These are phyloP conservation scores for Zaprionus nigranus DNA, from an alignment of 1,140 invertebrate species.

Conservation along the genomic window DNA sequence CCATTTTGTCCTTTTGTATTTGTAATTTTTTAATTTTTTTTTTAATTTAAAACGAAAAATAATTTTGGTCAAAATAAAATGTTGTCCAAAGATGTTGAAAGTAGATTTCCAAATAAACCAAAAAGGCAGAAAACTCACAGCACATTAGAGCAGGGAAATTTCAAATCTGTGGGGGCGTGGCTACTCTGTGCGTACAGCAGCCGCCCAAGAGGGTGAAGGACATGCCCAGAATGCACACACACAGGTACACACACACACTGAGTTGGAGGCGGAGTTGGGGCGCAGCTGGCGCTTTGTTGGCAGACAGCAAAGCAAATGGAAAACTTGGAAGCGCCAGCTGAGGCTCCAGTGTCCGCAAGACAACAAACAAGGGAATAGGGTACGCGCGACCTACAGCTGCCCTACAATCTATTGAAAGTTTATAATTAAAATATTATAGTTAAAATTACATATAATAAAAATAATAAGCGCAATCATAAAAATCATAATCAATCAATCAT, in stretches of 20 bases:
- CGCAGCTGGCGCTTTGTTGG: slow-evolving; percentile 57
- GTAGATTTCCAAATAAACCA: not conserved
- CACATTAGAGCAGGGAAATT: not conserved
- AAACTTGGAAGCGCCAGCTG: slow-evolving; percentile 59
- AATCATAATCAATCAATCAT: too few species aligned
- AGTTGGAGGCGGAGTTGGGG: slow-evolving; percentile 33
- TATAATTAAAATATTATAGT: too few species aligned
- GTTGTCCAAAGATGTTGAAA: not conserved
- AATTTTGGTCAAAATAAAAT: not conserved
- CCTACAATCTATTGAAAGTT: not conserved
- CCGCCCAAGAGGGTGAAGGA: not conserved
- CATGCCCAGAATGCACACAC: not conserved
- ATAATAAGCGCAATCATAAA: too few species aligned
- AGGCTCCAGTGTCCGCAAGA: slow-evolving; percentile 31
- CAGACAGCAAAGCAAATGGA: slow-evolving; percentile 66
- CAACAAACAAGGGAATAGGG: slow-evolving; percentile 11
- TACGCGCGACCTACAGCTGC: not conserved
- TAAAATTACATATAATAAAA: too few species aligned
- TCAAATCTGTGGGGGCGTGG: not conserved
- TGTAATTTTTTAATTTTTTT: slow-evolving; percentile 29
- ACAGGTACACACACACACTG: not conserved
- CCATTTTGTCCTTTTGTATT: slow-evolving; percentile 40
- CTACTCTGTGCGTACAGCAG: not conserved
- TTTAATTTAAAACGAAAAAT: not conserved
- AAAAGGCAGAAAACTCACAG: not conserved